Evolutionary conservation across 2,113 vertebrate species (phyloP).

Genomic region (Castor canadensis): DNA sequence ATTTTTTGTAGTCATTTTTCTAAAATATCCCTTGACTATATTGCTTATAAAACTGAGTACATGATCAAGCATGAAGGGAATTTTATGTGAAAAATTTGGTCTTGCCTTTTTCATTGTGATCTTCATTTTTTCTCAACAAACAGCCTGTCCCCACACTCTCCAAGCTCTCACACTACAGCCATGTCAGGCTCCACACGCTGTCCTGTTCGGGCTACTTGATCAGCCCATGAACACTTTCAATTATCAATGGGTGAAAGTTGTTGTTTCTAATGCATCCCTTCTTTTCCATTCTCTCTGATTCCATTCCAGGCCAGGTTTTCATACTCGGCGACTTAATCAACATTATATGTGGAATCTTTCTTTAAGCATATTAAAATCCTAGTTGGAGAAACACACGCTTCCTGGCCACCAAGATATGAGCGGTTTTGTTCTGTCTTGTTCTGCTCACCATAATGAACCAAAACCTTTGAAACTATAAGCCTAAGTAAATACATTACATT

Average conservation of each 20-base stretch:
- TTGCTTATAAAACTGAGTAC: background rate
- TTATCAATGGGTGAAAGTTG: background rate
- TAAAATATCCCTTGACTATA: background rate
- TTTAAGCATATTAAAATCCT: background rate
- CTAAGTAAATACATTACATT: too few relatives aligned
- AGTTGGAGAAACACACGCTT: background rate
- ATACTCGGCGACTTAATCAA: background rate
- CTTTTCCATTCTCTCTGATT: background rate
- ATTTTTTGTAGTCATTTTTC: background rate
- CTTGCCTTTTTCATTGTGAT: background rate
- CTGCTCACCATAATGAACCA: too few relatives aligned
- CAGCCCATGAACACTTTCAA: too few relatives aligned
- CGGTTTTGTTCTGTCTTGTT: too few relatives aligned
- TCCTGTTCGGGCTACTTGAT: fast-evolving
- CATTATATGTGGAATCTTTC: background rate
- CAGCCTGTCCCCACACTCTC: fast-evolving
- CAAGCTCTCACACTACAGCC: fast-evolving
- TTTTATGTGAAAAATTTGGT: background rate
- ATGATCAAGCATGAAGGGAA: background rate
- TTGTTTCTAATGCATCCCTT: background rate
- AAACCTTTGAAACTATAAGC: too few relatives aligned
- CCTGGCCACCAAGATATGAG: too few relatives aligned
- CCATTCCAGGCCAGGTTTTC: background rate
- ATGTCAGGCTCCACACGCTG: fast-evolving
- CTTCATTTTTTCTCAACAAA: background rate